Evolutionary conservation across 37 sponge, comb jelly and placozoan genomes (phyloP).

Genomic region (Dysidea cf. avara): DNA sequence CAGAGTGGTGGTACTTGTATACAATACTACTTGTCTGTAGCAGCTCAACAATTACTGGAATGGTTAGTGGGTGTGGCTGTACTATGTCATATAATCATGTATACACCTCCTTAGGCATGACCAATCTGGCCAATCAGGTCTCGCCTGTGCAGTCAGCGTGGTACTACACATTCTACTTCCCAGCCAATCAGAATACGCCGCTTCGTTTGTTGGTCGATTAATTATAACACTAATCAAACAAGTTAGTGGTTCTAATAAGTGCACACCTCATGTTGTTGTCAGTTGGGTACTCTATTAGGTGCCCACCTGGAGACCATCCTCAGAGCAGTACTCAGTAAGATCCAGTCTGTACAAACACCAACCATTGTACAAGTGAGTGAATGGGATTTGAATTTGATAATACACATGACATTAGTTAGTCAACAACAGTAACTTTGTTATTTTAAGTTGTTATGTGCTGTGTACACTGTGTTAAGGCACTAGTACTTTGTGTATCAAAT

Average conservation of each 20-base stretch:
- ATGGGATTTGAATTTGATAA: no score
- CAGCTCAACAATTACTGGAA: no score
- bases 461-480: no score
- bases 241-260: slow-evolving; percentile 29
- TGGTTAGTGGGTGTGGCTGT: no score
- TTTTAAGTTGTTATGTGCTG: no score
- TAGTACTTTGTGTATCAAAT: no score
- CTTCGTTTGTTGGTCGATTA: slow-evolving; percentile 69
- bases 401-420: no score
- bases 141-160: slow-evolving; percentile 52
- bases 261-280: no score
- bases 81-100: no score
- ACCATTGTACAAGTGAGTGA: slow-evolving; percentile 80
- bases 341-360: slow-evolving; percentile 51
- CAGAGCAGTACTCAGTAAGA: slow-evolving; percentile 74
- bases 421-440: no score
- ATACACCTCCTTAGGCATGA: slow-evolving; percentile 36
- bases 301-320: slow-evolving; percentile 61
- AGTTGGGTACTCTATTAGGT: slow-evolving; percentile 63
- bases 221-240: slow-evolving; percentile 69
- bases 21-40: no score
- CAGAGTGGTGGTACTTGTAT: no score
- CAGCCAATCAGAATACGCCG: slow-evolving; percentile 60
- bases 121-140: slow-evolving; percentile 38
- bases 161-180: slow-evolving; percentile 72